phyloP scores from a whole-genome alignment of 2,113 vertebrate genomes.

The Aptenodytes forsteri region DNA sequence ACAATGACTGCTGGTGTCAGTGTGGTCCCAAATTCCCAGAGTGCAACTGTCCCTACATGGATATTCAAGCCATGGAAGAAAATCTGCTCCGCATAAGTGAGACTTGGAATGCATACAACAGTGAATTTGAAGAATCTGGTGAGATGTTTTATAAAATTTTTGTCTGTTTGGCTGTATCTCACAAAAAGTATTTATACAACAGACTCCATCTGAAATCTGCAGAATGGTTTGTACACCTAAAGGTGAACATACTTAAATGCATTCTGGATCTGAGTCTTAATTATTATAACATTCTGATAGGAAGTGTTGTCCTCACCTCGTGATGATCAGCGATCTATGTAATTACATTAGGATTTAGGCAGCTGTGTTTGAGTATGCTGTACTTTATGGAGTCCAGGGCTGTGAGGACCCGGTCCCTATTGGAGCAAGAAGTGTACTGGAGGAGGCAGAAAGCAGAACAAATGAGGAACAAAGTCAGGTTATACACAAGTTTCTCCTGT shows the following conservation, averaged over 20 bases:
- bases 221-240: background rate
- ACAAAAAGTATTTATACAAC: background rate
- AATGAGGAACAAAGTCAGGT: background rate
- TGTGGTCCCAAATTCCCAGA: constrained; percentile 91
- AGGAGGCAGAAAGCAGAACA: background rate
- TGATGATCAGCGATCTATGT: background rate
- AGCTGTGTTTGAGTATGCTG: background rate
- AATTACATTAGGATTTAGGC: background rate
- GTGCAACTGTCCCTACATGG: constrained; percentile 97
- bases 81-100: constrained; percentile 89
- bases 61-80: constrained; percentile 97
- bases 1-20: constrained; percentile 95
- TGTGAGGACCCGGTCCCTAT: background rate
- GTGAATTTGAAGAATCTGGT: constrained; percentile 96
- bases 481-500: background rate
- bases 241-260: background rate
- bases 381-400: background rate
- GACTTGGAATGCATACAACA: constrained; percentile 88
- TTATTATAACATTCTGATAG: background rate
- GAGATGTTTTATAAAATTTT: background rate
- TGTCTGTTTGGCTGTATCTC: background rate
- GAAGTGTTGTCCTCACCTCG: background rate
- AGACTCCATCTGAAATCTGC: background rate
- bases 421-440: background rate
- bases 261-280: background rate